These are phyloP conservation scores for Eolophus roseicapilla DNA, from an alignment of 2,113 vertebrate species.

Conservation along the genomic window DNA sequence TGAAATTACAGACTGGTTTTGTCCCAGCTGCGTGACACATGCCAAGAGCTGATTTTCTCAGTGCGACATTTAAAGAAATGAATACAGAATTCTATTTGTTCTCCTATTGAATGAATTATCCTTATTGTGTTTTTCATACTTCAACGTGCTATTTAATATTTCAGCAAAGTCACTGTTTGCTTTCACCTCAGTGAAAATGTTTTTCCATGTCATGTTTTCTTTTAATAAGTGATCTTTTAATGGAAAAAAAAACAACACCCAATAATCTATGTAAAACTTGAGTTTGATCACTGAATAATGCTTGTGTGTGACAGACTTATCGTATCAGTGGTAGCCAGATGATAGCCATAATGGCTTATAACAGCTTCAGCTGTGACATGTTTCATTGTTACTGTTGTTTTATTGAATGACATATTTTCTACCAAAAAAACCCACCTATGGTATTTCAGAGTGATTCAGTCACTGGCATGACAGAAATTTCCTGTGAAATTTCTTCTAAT, in stretches of 20 bases:
- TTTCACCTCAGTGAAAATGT: not conserved
- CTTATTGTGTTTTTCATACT: not conserved
- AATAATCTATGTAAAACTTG: not conserved
- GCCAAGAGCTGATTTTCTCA: slow-evolving; percentile 41
- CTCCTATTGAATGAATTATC: not conserved
- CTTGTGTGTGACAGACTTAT: not conserved
- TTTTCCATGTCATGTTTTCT: not conserved
- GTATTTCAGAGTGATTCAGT: not conserved
- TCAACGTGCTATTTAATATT: not conserved
- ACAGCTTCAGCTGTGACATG: not conserved
- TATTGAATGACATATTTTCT: not conserved
- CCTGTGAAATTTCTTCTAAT: not conserved
- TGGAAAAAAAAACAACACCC: not conserved
- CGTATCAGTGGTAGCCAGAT: not conserved
- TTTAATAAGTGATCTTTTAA: not conserved
- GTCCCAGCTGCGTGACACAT: slow-evolving; percentile 13
- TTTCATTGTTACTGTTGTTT: not conserved
- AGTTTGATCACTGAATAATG: not conserved
- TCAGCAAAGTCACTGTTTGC: not conserved
- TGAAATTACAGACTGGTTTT: slow-evolving; percentile 34
- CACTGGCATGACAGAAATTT: not conserved
- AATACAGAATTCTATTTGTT: slow-evolving; percentile 32
- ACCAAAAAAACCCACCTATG: not conserved
- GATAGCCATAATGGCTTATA: not conserved
- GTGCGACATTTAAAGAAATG: slow-evolving; percentile 20